Conservation (phyloP, 92 coral and sea anemone genomes). For the Pocillopora grandis region DNA sequence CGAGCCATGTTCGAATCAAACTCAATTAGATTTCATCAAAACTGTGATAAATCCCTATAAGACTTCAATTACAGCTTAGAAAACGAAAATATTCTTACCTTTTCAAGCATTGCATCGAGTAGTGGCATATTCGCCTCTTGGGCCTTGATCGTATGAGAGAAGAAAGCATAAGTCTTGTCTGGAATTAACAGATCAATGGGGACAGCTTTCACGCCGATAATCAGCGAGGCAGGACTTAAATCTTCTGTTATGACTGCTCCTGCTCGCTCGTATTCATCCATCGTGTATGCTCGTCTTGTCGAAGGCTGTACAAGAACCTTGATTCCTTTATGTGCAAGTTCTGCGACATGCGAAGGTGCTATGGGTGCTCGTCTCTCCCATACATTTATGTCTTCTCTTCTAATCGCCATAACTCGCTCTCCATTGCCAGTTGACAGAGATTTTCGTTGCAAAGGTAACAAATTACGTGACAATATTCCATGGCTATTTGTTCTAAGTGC, state of each 20-base stretch:
- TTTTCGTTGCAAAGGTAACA: conserved; percentile 12
- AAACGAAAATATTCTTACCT: conserved; percentile 53
- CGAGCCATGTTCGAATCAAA: too few relatives aligned
- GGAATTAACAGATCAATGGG: conserved; percentile 85
- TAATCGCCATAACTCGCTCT: conserved; percentile 86
- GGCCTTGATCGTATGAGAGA: conserved; percentile 97
- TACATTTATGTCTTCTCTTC: conserved; percentile 97
- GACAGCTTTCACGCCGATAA: conserved; percentile 95
- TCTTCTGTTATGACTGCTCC: conserved; percentile 93
- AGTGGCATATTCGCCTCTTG: conserved; percentile 96
- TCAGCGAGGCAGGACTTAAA: conserved; percentile 82
- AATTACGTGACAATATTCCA: conserved; percentile 12
- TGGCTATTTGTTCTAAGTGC: conserved; percentile 14
- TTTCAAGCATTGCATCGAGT: conserved; percentile 91
- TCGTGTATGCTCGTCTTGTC: conserved; percentile 95
- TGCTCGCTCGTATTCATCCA: conserved; percentile 95
- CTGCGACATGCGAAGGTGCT: conserved; percentile 95
- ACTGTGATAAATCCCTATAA: too few relatives aligned
- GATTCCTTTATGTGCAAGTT: conserved; percentile 86
- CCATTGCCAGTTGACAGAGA: conserved; percentile 35
- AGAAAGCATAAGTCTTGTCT: conserved; percentile 91
- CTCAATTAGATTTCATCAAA: too few relatives aligned
- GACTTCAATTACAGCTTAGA: not conserved
- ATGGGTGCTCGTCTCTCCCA: conserved; percentile 98
- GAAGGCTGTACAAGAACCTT: conserved; percentile 97